phyloP scores from a whole-genome alignment of 92 coral and sea anemone species.

The Phenganax stokvisi region DNA sequence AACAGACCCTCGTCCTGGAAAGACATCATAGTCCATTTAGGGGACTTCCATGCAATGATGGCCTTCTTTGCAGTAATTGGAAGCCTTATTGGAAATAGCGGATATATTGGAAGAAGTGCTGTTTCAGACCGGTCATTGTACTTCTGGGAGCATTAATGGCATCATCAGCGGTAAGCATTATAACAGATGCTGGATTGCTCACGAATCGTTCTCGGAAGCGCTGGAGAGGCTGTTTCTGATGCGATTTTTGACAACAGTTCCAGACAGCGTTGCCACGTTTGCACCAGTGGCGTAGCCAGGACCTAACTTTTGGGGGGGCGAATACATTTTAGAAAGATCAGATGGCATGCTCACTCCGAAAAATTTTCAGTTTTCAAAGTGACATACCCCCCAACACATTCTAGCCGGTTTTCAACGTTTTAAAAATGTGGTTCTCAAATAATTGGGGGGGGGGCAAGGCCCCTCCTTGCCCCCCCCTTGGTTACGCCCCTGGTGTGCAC shows the following conservation, averaged over 20 bases:
- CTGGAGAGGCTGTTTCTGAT: neutral
- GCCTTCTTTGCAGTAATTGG: slow-evolving; percentile 20
- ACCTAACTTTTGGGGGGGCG: too few species aligned
- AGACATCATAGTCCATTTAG: too few species aligned
- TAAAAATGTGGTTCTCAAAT: too few species aligned
- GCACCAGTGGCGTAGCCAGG: too few species aligned
- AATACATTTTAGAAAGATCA: too few species aligned
- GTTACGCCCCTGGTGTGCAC: neutral
- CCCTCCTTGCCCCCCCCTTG: too few species aligned
- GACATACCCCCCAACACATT: too few species aligned
- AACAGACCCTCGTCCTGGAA: slow-evolving; percentile 3
- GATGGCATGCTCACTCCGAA: too few species aligned
- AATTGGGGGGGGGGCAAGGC: too few species aligned
- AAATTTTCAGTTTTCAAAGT: too few species aligned
- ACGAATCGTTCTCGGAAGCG: slow-evolving; percentile 21
- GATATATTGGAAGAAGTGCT: slow-evolving; percentile 2
- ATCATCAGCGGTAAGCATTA: slow-evolving; percentile 17
- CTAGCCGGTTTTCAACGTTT: too few species aligned
- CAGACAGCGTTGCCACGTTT: neutral
- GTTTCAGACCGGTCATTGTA: slow-evolving; percentile 6
- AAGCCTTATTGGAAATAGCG: neutral
- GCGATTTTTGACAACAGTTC: neutral
- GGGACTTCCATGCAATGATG: too few species aligned
- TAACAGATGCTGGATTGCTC: slow-evolving; percentile 14
- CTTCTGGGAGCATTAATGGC: slow-evolving; percentile 2